These are phyloP conservation scores for Erannis defoliaria DNA, from an alignment of 2,888 invertebrate genomes.

Conservation along the genomic window DNA sequence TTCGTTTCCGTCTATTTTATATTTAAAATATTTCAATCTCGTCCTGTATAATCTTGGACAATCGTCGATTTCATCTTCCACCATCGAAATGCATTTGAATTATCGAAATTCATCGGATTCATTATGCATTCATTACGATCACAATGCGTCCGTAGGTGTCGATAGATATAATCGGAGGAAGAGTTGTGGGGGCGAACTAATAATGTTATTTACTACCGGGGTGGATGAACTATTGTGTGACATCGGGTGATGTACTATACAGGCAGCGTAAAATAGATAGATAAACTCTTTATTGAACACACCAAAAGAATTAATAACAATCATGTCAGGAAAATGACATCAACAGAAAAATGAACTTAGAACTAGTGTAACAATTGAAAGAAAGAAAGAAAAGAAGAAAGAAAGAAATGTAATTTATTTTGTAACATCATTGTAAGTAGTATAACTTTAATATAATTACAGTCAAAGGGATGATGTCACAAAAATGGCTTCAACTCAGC, in stretches of 20 bases:
- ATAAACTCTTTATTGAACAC: too few relatives aligned
- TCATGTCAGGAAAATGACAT: too few relatives aligned
- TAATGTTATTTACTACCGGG: slow-evolving; percentile 54
- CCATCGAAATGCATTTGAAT: slow-evolving; percentile 45
- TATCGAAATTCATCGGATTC: slow-evolving; percentile 53
- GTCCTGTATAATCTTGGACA: slow-evolving; percentile 31
- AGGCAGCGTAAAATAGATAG: too few relatives aligned
- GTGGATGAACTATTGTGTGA: slow-evolving; percentile 59
- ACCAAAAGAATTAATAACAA: too few relatives aligned
- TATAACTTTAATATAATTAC: too few relatives aligned
- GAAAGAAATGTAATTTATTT: too few relatives aligned
- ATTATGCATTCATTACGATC: slow-evolving; percentile 61
- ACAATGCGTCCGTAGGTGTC: slow-evolving; percentile 72
- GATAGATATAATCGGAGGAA: slow-evolving; percentile 59
- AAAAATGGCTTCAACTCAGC: too few relatives aligned
- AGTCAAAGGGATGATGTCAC: too few relatives aligned
- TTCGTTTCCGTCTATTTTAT: slow-evolving; percentile 19
- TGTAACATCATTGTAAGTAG: too few relatives aligned
- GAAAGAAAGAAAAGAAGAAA: too few relatives aligned
- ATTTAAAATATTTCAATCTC: slow-evolving; percentile 30
- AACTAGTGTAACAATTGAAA: too few relatives aligned
- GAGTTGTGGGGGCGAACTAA: slow-evolving; percentile 68
- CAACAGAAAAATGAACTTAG: too few relatives aligned
- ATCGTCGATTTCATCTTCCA: slow-evolving; percentile 41
- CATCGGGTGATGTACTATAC: slow-evolving; percentile 21